Evolutionary conservation across 1,140 invertebrate genomes (phyloP).

Genomic region (Antheraea mylitta): DNA sequence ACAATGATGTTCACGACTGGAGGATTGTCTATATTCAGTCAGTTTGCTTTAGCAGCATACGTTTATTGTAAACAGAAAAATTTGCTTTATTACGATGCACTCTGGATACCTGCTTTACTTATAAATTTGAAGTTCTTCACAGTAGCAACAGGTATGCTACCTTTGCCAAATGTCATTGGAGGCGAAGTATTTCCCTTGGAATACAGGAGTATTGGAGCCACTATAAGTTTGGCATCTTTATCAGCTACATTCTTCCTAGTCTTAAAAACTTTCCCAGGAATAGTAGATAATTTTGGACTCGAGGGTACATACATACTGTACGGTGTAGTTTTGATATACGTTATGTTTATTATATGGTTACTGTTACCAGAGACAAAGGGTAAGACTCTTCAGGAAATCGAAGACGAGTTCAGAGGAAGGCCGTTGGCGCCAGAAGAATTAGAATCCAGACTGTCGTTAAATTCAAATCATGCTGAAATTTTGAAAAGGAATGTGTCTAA

Average conservation of each 20-base stretch:
- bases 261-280: slow-evolving; percentile 45
- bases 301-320: slow-evolving; percentile 44
- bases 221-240: slow-evolving; percentile 43
- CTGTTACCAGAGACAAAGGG: slow-evolving; percentile 48
- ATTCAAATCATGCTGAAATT: slow-evolving; percentile 11
- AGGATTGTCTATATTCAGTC: slow-evolving; percentile 34
- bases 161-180: slow-evolving; percentile 51
- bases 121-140: slow-evolving; percentile 51
- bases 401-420: slow-evolving; percentile 40
- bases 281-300: slow-evolving; percentile 38
- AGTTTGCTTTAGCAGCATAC: slow-evolving; percentile 41
- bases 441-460: slow-evolving; percentile 17
- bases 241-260: slow-evolving; percentile 43
- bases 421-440: slow-evolving; percentile 19
- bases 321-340: slow-evolving; percentile 27
- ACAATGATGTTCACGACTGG: slow-evolving; percentile 47
- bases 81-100: slow-evolving; percentile 41
- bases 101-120: slow-evolving; percentile 40
- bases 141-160: slow-evolving; percentile 51
- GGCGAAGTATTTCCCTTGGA: slow-evolving; percentile 56
- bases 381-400: slow-evolving; percentile 44
- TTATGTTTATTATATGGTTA: slow-evolving; percentile 38
- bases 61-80: slow-evolving; percentile 36
- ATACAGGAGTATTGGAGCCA: slow-evolving; percentile 50
- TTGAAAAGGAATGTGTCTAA: slow-evolving; percentile 22